Conservation (phyloP, 2,797 vertebrate genomes). For the Huso huso region DNA sequence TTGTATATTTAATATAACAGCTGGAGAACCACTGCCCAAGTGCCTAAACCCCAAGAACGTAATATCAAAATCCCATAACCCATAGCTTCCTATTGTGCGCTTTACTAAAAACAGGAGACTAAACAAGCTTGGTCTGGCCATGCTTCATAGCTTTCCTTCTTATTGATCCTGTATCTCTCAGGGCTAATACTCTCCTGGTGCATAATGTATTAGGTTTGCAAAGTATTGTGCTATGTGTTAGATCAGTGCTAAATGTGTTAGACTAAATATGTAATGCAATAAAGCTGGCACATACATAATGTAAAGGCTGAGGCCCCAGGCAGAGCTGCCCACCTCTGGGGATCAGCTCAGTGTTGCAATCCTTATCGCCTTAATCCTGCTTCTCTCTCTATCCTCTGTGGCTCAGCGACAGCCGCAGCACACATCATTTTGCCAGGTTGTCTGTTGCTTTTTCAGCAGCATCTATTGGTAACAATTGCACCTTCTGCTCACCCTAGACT, state of each 20-base stretch:
- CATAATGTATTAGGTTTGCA: background rate
- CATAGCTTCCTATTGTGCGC: too few species aligned
- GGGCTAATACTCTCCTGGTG: background rate
- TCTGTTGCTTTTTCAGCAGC: too few species aligned
- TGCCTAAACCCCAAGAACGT: too few species aligned
- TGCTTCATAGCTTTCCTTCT: too few species aligned
- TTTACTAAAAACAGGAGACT: too few species aligned
- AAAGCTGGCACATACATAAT: conserved; percentile 6
- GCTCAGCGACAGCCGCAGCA: background rate
- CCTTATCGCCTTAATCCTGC: background rate
- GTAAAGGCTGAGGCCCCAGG: background rate
- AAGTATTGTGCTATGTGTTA: background rate
- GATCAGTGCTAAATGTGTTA: conserved; percentile 7
- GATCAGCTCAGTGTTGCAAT: background rate
- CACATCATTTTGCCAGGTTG: too few species aligned
- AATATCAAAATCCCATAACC: too few species aligned
- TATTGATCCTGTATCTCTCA: background rate
- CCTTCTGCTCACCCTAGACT: too few species aligned
- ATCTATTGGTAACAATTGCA: too few species aligned
- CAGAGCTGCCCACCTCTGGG: background rate
- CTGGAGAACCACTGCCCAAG: too few species aligned
- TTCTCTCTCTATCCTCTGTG: background rate
- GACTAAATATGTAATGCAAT: background rate
- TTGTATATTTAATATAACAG: too few species aligned
- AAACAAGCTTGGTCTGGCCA: too few species aligned